Evolutionary conservation across 2,113 vertebrate species (phyloP).

Genomic region (Echinops telfairi): DNA sequence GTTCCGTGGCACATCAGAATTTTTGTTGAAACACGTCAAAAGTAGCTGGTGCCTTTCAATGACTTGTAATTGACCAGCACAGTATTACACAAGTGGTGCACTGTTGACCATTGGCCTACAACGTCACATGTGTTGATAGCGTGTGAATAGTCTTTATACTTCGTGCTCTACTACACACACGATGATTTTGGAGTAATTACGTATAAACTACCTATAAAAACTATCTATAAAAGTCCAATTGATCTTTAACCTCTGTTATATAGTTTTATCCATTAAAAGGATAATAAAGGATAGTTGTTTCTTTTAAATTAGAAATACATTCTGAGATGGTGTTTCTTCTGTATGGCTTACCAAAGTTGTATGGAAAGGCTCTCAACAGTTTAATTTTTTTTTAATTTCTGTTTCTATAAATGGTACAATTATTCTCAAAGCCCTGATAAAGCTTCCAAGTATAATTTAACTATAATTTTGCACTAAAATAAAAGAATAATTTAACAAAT

Average conservation of each 20-base stretch:
- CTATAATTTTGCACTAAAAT: constrained; percentile 81
- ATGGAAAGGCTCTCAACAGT: constrained; percentile 75
- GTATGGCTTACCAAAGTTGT: constrained; percentile 68
- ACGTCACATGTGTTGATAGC: too few relatives aligned
- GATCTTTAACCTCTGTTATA: constrained; percentile 82
- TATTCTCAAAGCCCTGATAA: constrained; percentile 53
- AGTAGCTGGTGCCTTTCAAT: too few relatives aligned
- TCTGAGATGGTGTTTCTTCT: constrained; percentile 79
- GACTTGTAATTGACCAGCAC: too few relatives aligned
- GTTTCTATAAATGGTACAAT: constrained; percentile 72
- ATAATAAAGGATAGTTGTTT: constrained; percentile 15
- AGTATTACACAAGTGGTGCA: too few relatives aligned
- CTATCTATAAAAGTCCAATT: constrained; percentile 77
- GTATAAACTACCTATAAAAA: too few relatives aligned
- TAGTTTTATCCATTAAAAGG: constrained; percentile 74
- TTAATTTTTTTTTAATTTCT: constrained; percentile 59
- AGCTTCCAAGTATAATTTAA: constrained; percentile 61
- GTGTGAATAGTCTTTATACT: too few relatives aligned
- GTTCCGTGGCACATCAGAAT: too few relatives aligned
- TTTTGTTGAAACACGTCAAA: too few relatives aligned
- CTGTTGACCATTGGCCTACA: too few relatives aligned
- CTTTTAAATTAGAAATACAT: constrained; percentile 76
- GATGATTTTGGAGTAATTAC: too few relatives aligned
- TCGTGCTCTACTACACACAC: too few relatives aligned
- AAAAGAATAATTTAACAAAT: constrained; percentile 71